Percentiles rank a stretch among this genome's conserved stretches.
Evolutionary conservation across 2,888 invertebrate species (phyloP).

Genomic region (Scelioninae gen. 1): DNA sequence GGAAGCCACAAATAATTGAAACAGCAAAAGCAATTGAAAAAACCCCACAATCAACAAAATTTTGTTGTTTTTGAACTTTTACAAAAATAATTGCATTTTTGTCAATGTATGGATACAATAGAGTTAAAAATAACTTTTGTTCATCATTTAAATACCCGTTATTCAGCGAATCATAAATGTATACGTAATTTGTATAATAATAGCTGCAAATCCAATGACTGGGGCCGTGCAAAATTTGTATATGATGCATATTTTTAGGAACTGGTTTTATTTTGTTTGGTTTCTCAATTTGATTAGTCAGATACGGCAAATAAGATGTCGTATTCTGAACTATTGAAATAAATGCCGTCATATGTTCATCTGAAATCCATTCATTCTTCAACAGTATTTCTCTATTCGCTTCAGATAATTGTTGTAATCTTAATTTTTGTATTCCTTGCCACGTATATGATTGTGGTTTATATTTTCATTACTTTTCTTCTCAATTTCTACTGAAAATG

Average conservation of each 20-base stretch:
- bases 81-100: slow-evolving; percentile 2
- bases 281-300: slow-evolving; percentile 11
- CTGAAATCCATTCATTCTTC: slow-evolving; percentile 9
- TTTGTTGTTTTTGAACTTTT: slow-evolving; percentile 24
- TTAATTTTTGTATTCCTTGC: slow-evolving; percentile 15
- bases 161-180: slow-evolving; percentile 32
- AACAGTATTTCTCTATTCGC: not conserved
- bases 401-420: not conserved
- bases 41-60: slow-evolving; percentile 30
- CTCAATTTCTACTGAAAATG: too few species aligned
- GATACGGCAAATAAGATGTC: slow-evolving; percentile 33
- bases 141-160: not conserved
- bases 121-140: slow-evolving; percentile 9
- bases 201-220: slow-evolving; percentile 34
- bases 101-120: slow-evolving; percentile 26
- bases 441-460: slow-evolving; percentile 3
- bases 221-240: slow-evolving; percentile 25
- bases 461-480: too few species aligned
- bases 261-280: slow-evolving; percentile 30
- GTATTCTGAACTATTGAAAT: slow-evolving; percentile 23
- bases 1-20: slow-evolving; percentile 9
- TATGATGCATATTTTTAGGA: slow-evolving; percentile 1
- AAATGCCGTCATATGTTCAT: slow-evolving; percentile 22
- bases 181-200: slow-evolving; percentile 10
- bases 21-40: slow-evolving; percentile 44